Conservation (phyloP, 2,797 vertebrate species). For the Lophius americanus region DNA sequence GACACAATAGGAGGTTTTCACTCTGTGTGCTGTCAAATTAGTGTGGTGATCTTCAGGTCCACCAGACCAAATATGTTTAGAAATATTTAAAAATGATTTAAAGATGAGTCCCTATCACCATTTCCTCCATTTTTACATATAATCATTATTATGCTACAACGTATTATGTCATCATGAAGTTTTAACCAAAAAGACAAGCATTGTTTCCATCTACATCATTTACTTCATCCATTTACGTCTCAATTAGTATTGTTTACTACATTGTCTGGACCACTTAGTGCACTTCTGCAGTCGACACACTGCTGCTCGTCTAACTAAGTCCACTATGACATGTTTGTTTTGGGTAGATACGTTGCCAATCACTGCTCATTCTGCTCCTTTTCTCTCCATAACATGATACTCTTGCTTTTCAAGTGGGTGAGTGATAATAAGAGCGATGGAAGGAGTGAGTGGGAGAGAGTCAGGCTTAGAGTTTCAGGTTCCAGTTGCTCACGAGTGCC, state of each 20-base stretch:
- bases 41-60: background rate
- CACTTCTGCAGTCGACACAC: conserved; percentile 29
- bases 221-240: conserved; percentile 36
- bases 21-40: too few species aligned
- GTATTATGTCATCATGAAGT: background rate
- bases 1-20: too few species aligned
- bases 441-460: conserved; percentile 45
- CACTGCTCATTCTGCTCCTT: conserved; percentile 62
- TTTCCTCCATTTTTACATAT: too few species aligned
- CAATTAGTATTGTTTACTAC: conserved; percentile 66
- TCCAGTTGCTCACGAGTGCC: conserved; percentile 68
- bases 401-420: conserved; percentile 53
- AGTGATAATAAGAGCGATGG: conserved; percentile 50
- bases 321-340: conserved; percentile 73
- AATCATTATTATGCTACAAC: background rate
- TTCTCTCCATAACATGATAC: conserved; percentile 60
- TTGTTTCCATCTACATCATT: conserved; percentile 28
- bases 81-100: background rate
- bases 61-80: background rate
- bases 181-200: conserved; percentile 13
- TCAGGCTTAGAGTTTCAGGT: conserved; percentile 64
- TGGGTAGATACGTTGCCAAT: conserved; percentile 62
- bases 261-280: conserved; percentile 54
- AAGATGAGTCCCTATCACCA: too few species aligned
- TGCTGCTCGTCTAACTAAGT: conserved; percentile 57